These are phyloP conservation scores for Amphipyra tragopoginis DNA, from an alignment of 2,888 invertebrate species.

Conservation along the genomic window DNA sequence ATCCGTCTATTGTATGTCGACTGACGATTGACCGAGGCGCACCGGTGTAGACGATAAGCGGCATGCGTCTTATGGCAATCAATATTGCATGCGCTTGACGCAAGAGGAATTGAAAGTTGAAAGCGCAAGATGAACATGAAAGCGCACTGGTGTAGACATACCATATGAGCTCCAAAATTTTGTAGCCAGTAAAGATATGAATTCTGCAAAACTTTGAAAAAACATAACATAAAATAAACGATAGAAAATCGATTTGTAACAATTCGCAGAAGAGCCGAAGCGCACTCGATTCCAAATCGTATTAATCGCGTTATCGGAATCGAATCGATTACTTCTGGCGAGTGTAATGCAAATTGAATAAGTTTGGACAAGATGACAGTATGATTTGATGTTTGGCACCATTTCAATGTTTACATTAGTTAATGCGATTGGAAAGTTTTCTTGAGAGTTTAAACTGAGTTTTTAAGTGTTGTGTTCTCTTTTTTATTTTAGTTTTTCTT, in stretches of 20 bases:
- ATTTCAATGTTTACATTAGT: conserved; percentile 22
- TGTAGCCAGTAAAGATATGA: no score
- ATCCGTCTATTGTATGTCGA: no score
- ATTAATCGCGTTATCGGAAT: conserved; percentile 59
- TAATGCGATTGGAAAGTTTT: conserved; percentile 24
- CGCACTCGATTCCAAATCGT: conserved; percentile 42
- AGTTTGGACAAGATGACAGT: conserved; percentile 61
- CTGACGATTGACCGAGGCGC: no score
- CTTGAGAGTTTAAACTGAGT: background rate
- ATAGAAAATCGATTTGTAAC: conserved; percentile 53
- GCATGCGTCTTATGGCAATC: no score
- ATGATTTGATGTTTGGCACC: conserved; percentile 46
- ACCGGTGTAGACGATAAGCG: no score
- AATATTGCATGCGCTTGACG: no score
- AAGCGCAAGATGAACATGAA: no score
- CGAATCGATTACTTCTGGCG: conserved; percentile 57
- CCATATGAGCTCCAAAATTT: no score
- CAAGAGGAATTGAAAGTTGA: no score
- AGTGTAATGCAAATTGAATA: conserved; percentile 66
- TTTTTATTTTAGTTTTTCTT: background rate
- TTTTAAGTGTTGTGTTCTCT: background rate
- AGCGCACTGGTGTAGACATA: no score
- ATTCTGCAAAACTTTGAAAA: no score
- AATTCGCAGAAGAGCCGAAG: conserved; percentile 37
- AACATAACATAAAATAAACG: no score